Conservation (phyloP, 2,113 vertebrate species). For the Hippocampus abdominalis region DNA sequence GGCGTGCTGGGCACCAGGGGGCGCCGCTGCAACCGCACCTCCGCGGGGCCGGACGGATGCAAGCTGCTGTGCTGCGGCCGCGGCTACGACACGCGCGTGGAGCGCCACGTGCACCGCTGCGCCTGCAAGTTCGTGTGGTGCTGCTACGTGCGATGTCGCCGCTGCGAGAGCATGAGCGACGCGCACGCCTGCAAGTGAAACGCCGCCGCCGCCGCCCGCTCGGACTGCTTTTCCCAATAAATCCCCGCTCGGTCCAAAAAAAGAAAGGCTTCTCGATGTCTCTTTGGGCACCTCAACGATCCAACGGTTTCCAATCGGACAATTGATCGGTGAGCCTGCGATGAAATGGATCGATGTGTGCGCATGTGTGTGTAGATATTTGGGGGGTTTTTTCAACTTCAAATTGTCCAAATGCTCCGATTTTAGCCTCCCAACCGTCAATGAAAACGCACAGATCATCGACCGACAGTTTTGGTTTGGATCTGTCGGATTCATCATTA, state of each 20-base stretch:
- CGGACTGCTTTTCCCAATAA: neutral
- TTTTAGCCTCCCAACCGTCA: no score
- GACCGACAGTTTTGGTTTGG: no score
- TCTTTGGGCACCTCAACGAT: no score
- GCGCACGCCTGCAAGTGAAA: constrained; percentile 91
- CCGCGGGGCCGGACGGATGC: constrained; percentile 81
- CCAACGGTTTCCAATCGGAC: no score
- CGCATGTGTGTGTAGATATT: no score
- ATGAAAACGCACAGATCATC: no score
- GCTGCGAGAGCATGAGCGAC: constrained; percentile 94
- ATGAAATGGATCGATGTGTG: no score
- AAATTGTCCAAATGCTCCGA: no score
- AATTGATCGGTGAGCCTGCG: no score
- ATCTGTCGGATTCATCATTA: no score
- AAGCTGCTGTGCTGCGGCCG: constrained; percentile 93
- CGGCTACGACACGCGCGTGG: constrained; percentile 93
- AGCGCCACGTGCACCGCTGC: constrained; percentile 85
- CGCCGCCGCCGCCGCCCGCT: no score
- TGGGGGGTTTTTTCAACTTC: no score
- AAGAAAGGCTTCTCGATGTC: neutral
- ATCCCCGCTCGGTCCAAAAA: neutral
- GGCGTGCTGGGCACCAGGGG: constrained; percentile 87
- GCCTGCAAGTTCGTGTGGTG: constrained; percentile 98
- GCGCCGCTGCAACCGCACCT: constrained; percentile 86
- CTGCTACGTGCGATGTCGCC: constrained; percentile 90